These are phyloP conservation scores for Euzophera pinguis DNA, from an alignment of 2,888 invertebrate species.

Conservation along the genomic window DNA sequence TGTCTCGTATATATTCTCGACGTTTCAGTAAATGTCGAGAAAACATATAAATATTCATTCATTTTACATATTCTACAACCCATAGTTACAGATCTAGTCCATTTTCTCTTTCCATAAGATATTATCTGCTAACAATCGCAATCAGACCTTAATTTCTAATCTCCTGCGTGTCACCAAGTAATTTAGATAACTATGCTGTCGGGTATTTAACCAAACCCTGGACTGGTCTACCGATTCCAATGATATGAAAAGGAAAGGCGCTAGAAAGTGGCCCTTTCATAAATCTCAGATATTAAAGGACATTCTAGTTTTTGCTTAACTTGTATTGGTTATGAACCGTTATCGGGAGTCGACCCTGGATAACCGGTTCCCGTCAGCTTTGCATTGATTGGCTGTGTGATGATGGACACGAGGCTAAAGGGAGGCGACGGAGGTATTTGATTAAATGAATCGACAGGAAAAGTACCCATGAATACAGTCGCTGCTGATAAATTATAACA, in stretches of 20 bases:
- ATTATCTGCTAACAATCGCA: neutral
- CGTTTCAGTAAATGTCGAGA: too few species aligned
- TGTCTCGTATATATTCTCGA: too few species aligned
- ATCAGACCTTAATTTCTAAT: neutral
- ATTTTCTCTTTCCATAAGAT: neutral
- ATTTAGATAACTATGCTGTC: neutral
- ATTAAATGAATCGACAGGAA: too few species aligned
- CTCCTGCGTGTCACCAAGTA: conserved; percentile 2
- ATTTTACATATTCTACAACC: neutral
- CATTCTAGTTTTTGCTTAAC: conserved; percentile 33
- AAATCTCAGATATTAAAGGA: conserved; percentile 34
- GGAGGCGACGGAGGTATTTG: too few species aligned
- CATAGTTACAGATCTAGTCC: neutral
- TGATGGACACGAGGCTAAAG: neutral
- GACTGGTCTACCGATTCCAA: conserved; percentile 1
- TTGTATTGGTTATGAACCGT: conserved; percentile 28
- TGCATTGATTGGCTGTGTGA: neutral
- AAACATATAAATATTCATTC: too few species aligned
- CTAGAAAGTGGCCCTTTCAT: conserved; percentile 25
- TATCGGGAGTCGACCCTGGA: conserved; percentile 15
- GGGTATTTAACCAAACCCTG: neutral
- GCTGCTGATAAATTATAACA: too few species aligned
- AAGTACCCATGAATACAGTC: too few species aligned
- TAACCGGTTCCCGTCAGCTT: neutral
- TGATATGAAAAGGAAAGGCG: conserved; percentile 33